Evolutionary conservation across 35 echinoderm and acorn worm species (phyloP).

Genomic region (Nesometra sesokonis): DNA sequence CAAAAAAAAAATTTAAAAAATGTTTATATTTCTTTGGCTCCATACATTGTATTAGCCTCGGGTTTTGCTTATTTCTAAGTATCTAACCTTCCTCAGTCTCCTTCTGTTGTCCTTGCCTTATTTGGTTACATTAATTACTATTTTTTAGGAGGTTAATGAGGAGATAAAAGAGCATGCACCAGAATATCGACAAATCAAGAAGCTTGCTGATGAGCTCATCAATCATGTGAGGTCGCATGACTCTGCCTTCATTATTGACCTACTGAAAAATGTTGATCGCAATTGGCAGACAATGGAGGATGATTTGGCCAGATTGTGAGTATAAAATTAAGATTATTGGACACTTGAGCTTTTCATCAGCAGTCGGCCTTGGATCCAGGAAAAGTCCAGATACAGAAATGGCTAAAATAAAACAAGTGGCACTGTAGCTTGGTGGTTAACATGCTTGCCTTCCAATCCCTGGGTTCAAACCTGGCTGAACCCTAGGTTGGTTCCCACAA

Average conservation of each 20-base stretch:
- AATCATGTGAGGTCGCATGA: slow-evolving; percentile 62
- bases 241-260: slow-evolving; percentile 62
- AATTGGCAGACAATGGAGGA: slow-evolving; percentile 99
- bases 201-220: slow-evolving; percentile 80
- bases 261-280: slow-evolving; percentile 78
- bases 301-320: slow-evolving; percentile 82
- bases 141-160: slow-evolving; percentile 51
- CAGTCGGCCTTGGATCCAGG: not conserved
- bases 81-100: too few relatives aligned
- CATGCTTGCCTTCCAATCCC: too few relatives aligned
- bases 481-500: too few relatives aligned
- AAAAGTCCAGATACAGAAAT: not conserved
- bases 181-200: slow-evolving; percentile 73
- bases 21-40: too few relatives aligned
- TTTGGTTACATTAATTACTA: too few relatives aligned
- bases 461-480: too few relatives aligned
- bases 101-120: too few relatives aligned
- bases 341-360: not conserved
- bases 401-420: too few relatives aligned
- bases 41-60: too few relatives aligned
- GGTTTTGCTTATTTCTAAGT: too few relatives aligned
- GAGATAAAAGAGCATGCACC: slow-evolving; percentile 74
- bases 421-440: too few relatives aligned
- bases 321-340: not conserved
- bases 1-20: too few relatives aligned